Evolutionary conservation across 2,113 vertebrate genomes (phyloP), one percentile per base, ranked within the genome.

Genomic region (Noturus placidus): DNA sequence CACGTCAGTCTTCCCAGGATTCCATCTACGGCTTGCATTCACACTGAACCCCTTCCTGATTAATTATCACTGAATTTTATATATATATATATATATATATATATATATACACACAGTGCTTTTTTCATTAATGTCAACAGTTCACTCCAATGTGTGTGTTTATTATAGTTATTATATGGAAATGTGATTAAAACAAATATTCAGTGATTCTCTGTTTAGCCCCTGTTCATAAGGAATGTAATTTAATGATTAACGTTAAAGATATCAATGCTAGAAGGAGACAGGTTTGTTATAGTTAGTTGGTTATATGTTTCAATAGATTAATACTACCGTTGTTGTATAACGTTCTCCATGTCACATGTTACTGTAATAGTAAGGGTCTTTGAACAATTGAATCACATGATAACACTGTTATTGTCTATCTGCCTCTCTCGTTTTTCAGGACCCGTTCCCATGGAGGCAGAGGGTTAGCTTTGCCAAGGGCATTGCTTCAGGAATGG

Each of bases 361-460:
- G n/a, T 57, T 35, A 57, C 56, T 13, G 20, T 42, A 80, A 57
- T 35, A 17, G 33, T 20, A 3, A 22, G 19, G 17, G 7, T 80
- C 10, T 11, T 19, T 42, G 19, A 38, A 33, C 27, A 15, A 38
- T 3, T 8, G 4, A 46, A 46, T 87, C 22, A 67, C 54, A 83
- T 72, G 20, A 63, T 61, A 50, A 20, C 78, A 17, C 19, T 7
- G 13, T 50, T 33, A 69, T 82, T 86, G 67, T 74, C 38, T 61
- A 25, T 72, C n/a, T 86, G 14, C 72, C 2, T 89, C 15, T 10
- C 63, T 1, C 79, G 86, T 86, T 59, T 90, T 90, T 94, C 94
- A 99, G 98, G 96, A 97, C 25, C 91, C 98, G 97, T 92, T 99
- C 97, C 97, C 98, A 3, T 99, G 98, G 98, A 97, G 95, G 91